Base-by-base conservation (phyloP, 1,140 invertebrate genomes). In the Arctopsyche grandis region DNA sequence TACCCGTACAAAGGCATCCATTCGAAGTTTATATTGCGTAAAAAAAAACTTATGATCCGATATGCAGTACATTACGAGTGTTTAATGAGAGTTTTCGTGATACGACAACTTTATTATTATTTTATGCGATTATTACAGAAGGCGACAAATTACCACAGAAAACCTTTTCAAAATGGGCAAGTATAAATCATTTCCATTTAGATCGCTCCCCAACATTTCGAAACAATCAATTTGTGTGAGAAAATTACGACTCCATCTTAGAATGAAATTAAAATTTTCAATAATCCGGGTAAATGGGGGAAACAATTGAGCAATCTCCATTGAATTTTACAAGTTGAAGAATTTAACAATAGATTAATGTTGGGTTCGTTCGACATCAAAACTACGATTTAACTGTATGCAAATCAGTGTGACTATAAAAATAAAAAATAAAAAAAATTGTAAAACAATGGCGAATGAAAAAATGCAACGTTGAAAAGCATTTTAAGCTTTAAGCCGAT, bases 81-180 rank as follows among this genome's bases (percentile, higher is more conserved):
- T 38, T 60, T 60, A 60, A 60, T 60, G 21, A 60, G 56, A 21
- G 0, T 60, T 60, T 60, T 60, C 16, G 0, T 60, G 1, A 5
- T n/a, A 60, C 56, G 56, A 60, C 21, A 60, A 19, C 56, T 60
- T 60, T 16, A 60, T 60, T 60, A 60, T 60, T 60, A 19, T 21
- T n/a, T 9, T 7, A 19, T 60, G 16, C 19, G 9, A 60, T 60
- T n/a, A n/a, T n/a, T n/a, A n/a, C n/a, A n/a, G n/a, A 60, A 60
- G 19, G 56, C 21, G 56, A 19, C 16, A 60, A 60, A 60, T 60
- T 19, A 21, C 9, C 56, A 60, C 9, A 16, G 5, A 60, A 21
- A n/a, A 60, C 5, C 1, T 9, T 60, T 60, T 9, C 21, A 5
- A 19, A 60, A n/a, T n/a, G n/a, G n/a, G n/a, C n/a, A n/a, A n/a